Evolutionary conservation across 2,797 vertebrate species (phyloP), one percentile per base, ranked within the genome.

Genomic region (Sebastes aleutianus): DNA sequence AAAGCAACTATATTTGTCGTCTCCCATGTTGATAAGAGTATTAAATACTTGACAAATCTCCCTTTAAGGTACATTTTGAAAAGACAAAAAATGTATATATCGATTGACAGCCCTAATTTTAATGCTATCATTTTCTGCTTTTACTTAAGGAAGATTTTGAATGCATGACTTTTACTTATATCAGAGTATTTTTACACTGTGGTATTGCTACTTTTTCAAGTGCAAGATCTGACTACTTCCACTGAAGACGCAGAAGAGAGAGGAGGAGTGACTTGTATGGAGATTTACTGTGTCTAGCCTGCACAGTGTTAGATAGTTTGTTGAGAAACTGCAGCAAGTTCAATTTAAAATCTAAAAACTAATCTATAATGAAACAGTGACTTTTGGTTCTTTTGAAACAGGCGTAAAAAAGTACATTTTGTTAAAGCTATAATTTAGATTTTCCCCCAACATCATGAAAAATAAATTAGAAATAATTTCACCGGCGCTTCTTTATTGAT

Each of bases 381-480:
- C 54, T 73, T 74, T 83, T 70, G 34, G n/a, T 69, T 78, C 36
- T 76, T 36, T 58, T 24, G n/a, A 74, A 73, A 74, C 10, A 63
- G 13, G 13, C 18, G 12, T 53, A 4, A 62, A 80, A 72, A 74
- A 62, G 29, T 24, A 65, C 8, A 78, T 56, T 80, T 70, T 57
- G 64, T 63, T 22, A 76, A 87, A 77, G 24, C 39, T 74, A 13
- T 74, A 47, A 82, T 63, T 74, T 10, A 34, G 24, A 31, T 63
- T 36, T 72, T 10, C 14, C 6, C 7, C 29, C 53, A 58, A 78
- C 26, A 74, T 79, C 53, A 87, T 61, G 12, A 68, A 76, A 67
- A 73, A 83, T 81, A 63, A 70, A 87, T 69, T 47, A 39, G 22
- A 73, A 82, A 74, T 69, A 2, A 69, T 56, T 29, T 69, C 34